Conservation (phyloP, 2,113 vertebrate species). For the Scomber colias region DNA sequence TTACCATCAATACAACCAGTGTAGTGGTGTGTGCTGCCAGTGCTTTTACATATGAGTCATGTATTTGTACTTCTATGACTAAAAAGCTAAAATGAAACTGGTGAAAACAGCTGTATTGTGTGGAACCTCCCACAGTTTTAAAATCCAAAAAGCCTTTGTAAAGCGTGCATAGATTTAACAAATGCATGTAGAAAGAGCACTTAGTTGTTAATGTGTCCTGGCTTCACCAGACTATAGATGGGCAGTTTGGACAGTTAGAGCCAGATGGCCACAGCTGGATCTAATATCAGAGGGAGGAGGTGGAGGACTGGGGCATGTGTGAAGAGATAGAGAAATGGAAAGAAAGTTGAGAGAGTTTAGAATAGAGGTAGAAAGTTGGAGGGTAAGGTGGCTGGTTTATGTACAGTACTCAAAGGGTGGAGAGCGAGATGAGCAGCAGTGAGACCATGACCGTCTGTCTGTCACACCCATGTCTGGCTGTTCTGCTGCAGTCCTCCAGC, state of each 20-base stretch:
- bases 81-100: background rate
- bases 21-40: no score
- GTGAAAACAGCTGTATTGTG: conserved; percentile 19
- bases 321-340: conserved; percentile 14
- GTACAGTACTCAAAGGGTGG: no score
- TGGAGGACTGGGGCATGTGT: background rate
- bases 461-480: conserved; percentile 27
- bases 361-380: conserved; percentile 16
- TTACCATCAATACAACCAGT: no score
- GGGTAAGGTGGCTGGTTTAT: no score
- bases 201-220: conserved; percentile 26
- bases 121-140: background rate
- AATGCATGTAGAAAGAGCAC: background rate
- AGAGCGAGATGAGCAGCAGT: conserved; percentile 24
- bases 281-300: background rate
- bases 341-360: conserved; percentile 17
- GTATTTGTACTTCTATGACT: conserved; percentile 15
- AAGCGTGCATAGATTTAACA: conserved; percentile 6
- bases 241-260: conserved; percentile 19
- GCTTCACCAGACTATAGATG: conserved; percentile 41
- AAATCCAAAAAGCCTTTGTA: conserved; percentile 13
- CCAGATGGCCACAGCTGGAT: conserved; percentile 57
- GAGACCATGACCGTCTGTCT: conserved; percentile 1
- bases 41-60: background rate
- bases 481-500: conserved; percentile 19